Evolutionary conservation across 2,113 vertebrate genomes (phyloP).

Genomic region (rabbit (Oryctolagus cuniculus)): DNA sequence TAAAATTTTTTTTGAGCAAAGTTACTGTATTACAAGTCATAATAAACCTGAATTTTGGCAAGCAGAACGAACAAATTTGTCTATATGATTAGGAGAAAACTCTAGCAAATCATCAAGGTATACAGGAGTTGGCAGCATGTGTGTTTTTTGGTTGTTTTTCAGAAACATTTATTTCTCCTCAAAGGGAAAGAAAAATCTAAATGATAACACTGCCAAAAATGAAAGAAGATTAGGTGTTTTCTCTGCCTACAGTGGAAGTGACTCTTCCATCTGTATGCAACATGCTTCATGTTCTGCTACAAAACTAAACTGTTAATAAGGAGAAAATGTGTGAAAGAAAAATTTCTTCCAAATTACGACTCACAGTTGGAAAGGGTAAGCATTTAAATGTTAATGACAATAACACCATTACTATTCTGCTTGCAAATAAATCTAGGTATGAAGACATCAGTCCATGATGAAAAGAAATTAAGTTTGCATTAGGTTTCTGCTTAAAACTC

Average conservation of each 20-base stretch:
- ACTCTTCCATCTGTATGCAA: constrained; percentile 55
- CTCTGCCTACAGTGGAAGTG: constrained; percentile 40
- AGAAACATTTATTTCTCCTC: constrained; percentile 74
- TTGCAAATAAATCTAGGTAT: constrained; percentile 59
- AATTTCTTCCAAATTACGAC: constrained; percentile 65
- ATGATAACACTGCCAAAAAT: constrained; percentile 55
- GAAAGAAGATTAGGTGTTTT: constrained; percentile 58
- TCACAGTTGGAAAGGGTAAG: constrained; percentile 71
- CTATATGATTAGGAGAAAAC: constrained; percentile 69
- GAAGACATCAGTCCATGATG: background rate
- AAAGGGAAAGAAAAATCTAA: constrained; percentile 63
- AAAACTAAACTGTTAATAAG: constrained; percentile 64
- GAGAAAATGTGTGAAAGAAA: constrained; percentile 60
- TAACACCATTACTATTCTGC: constrained; percentile 45
- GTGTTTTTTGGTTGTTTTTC: constrained; percentile 66
- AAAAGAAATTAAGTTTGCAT: constrained; percentile 65
- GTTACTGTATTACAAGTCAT: constrained; percentile 51
- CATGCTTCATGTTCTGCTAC: constrained; percentile 20
- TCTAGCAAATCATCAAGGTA: constrained; percentile 73
- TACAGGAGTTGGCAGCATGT: constrained; percentile 42
- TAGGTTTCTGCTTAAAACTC: constrained; percentile 44
- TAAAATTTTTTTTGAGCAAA: constrained; percentile 69
- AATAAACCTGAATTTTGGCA: constrained; percentile 73
- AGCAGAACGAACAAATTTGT: constrained; percentile 71
- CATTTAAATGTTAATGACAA: constrained; percentile 73